Conservation (phyloP, 2,888 invertebrate species). For the Choreutis nemorana region DNA sequence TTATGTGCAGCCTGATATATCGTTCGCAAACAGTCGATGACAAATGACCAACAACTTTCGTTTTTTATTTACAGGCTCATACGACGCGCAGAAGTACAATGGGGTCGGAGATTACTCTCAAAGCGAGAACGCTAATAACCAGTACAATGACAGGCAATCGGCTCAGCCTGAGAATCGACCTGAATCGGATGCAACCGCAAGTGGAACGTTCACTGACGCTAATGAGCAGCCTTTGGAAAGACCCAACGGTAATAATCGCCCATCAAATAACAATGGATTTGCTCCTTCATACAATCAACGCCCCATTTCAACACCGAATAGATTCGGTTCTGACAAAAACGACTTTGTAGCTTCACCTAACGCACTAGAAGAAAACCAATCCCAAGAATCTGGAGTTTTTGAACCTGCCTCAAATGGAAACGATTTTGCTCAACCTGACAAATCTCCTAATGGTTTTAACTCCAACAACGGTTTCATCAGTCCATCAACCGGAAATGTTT, state of each 20-base stretch:
- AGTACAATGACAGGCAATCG: conserved; percentile 30
- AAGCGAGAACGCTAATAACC: conserved; percentile 23
- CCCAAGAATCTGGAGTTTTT: too few relatives aligned
- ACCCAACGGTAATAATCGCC: conserved; percentile 6
- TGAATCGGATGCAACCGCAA: conserved; percentile 22
- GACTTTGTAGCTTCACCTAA: conserved; percentile 3
- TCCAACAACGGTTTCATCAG: neutral
- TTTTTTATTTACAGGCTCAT: conserved; percentile 61
- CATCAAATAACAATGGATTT: conserved; percentile 6
- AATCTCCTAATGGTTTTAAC: neutral
- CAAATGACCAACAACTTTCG: conserved; percentile 51
- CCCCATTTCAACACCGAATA: too few relatives aligned
- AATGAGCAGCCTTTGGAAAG: conserved; percentile 22
- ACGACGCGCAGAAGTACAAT: conserved; percentile 53
- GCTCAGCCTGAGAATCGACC: conserved; percentile 28
- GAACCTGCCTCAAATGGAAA: neutral
- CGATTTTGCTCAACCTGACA: neutral
- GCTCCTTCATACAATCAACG: too few relatives aligned
- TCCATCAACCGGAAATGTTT: neutral
- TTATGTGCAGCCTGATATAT: conserved; percentile 36
- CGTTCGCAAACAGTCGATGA: conserved; percentile 31
- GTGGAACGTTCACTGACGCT: conserved; percentile 32
- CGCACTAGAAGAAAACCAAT: neutral
- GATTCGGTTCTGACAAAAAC: conserved; percentile 1
- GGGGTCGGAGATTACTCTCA: conserved; percentile 38